Evolutionary conservation across 2,888 invertebrate genomes (phyloP), one percentile per base, ranked within the genome.

Genomic region (Drosophila nr. perissopoda): DNA sequence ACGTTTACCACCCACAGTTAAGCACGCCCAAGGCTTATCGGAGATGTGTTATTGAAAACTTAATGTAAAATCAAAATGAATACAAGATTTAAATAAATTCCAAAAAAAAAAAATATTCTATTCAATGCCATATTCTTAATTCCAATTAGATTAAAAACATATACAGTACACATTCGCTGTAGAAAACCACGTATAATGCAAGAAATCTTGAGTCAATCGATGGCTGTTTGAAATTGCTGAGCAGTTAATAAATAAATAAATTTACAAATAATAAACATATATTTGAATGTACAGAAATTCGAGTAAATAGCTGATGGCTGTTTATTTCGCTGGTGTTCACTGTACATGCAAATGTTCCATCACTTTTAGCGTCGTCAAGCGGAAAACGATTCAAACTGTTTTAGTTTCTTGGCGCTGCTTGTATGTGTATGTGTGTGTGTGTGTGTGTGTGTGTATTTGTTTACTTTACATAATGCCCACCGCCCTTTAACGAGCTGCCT

Each of bases 311-410:
- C 21, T 25, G 25, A 16, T 4, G 16, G 8, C 46, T 46, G 46
- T 25, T 4, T 8, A 1, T 42, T 16, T 48, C 11, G 3, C 16
- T 11, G 33, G 60, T 49, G 2, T 46, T 53, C 67, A 79, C 82
- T 84, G 77, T 79, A 62, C 40, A 63, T 62, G 70, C 71, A 68
- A 74, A 83, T 62, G 58, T 68, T 68, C 54, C 72, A 72, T 85
- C 72, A 72, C 54, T 72, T 84, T 60, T 61, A 53, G 65, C 81
- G 65, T 61, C 67, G 25, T 16, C 27, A 58, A 82, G 70, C 67
- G 76, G 70, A 71, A 84, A 85, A 56, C 80, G 71, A 88, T 74
- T 78, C 78, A 89, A 85, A 85, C 58, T 70, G 72, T 74, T 88
- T 85, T 72, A 74, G 58, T 75, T 88, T 87, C 79, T 66, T 57